Base-by-base conservation (phyloP, 2,797 vertebrate species). In the Heteromormyrus szaboi region DNA sequence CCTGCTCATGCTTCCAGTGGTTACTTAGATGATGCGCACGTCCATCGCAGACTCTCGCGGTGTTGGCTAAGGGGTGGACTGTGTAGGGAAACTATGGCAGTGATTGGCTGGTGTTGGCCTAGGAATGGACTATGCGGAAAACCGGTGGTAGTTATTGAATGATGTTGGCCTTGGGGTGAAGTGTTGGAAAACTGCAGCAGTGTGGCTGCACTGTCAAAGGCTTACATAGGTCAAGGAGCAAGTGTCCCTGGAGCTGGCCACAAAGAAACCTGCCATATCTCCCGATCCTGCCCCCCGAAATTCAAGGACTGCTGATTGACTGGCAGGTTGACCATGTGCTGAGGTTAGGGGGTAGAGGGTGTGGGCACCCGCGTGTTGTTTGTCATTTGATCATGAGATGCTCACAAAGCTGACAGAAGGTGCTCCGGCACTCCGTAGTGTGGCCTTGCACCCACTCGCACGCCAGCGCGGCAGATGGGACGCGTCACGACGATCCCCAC, bases 361-460 rank as follows among this genome's bases (percentile, higher is more conserved):
- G 44, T 48, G 14, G 25, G 46, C 22, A 4, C 22, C 25, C 46
- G 2, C 9, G 62, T 83, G 76, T 88, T 44, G 51, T 62, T 53
- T 88, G 79, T 84, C 88, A 84, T 62, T 88, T 59, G 54, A 83
- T 83, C 53, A 41, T 44, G 37, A 44, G 72, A 44, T 44, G 14
- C 72, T 8, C 72, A 79, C 37, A 79, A 79, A 44, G 72, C 72
- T 44, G 72, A 37, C 72, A 79, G 72, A 79, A 14, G 50, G 48
- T 48, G 48, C 46, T 12, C 29, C 25, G 4, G 46, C 44, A 11
- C n/a, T 51, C 6, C 22, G 22, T 29, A 25, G 46, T 2, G 79
- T 19, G 9, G 41, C 41, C 44, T 1, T 29, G 3, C 25, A 0
- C 33, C 68, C 6, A 19, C 41, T 46, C 9, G 83, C 83, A 53